These are phyloP conservation scores for Incurvaria masculella DNA, from an alignment of 2,888 invertebrate genomes.

Conservation along the genomic window DNA sequence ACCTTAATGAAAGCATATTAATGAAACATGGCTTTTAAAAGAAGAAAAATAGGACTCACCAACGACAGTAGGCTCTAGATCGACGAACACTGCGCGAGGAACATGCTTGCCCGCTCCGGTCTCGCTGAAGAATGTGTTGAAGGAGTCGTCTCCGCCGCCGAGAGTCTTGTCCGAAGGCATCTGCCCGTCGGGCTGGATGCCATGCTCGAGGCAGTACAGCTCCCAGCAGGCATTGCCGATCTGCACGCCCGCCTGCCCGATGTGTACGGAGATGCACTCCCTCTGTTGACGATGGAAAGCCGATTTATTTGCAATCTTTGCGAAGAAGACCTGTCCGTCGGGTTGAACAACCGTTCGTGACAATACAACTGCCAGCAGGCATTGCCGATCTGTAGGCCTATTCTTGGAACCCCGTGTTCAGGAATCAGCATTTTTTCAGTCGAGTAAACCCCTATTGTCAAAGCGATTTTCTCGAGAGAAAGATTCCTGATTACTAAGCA, in stretches of 20 bases:
- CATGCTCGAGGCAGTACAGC: slow-evolving; percentile 77
- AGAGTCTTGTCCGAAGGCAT: slow-evolving; percentile 80
- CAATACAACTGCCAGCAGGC: slow-evolving; percentile 82
- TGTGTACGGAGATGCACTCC: slow-evolving; percentile 84
- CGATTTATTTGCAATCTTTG: too few relatives aligned
- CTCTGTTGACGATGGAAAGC: slow-evolving; percentile 60
- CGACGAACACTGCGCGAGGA: slow-evolving; percentile 85
- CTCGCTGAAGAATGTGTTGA: slow-evolving; percentile 77
- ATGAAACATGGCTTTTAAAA: too few relatives aligned
- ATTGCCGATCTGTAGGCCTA: slow-evolving; percentile 75
- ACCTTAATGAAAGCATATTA: too few relatives aligned
- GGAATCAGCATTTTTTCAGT: too few relatives aligned
- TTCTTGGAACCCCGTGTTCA: too few relatives aligned
- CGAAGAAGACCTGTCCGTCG: slow-evolving; percentile 84
- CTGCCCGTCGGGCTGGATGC: slow-evolving; percentile 80
- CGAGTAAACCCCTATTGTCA: too few relatives aligned
- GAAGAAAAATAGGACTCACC: slow-evolving; percentile 47
- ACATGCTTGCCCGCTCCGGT: slow-evolving; percentile 81
- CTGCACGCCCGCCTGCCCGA: slow-evolving; percentile 82
- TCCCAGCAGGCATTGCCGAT: slow-evolving; percentile 80
- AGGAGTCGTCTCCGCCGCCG: slow-evolving; percentile 72
- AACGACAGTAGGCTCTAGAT: slow-evolving; percentile 91
- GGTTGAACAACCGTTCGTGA: slow-evolving; percentile 80
- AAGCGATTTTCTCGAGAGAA: too few relatives aligned
- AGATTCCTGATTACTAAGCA: too few relatives aligned